Conservation (phyloP, 2,888 invertebrate genomes). For the Encarsia formosa region DNA sequence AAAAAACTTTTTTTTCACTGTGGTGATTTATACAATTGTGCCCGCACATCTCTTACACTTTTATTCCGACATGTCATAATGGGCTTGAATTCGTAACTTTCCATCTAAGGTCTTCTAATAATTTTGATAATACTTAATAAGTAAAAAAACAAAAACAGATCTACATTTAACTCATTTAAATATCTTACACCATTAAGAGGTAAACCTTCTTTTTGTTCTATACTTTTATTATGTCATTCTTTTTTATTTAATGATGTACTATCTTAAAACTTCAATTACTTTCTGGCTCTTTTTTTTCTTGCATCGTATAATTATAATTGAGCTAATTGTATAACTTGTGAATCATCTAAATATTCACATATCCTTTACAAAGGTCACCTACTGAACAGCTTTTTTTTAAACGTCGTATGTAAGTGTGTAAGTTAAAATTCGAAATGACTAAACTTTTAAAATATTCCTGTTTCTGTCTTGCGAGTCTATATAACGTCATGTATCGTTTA, state of each 20-base stretch:
- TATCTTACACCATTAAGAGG: constrained; percentile 4
- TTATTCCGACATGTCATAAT: constrained; percentile 15
- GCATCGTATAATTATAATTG: constrained; percentile 22
- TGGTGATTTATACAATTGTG: constrained; percentile 15
- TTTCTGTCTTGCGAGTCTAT: constrained; percentile 5
- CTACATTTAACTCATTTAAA: no score
- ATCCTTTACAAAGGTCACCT: constrained; percentile 18
- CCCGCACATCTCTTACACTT: constrained; percentile 22
- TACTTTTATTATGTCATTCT: constrained; percentile 6
- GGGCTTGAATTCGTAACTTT: constrained; percentile 14
- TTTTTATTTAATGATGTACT: constrained; percentile 8
- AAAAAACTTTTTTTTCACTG: no score
- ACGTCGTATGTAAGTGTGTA: constrained; percentile 8
- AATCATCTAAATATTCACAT: constrained; percentile 25
- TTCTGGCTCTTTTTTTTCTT: constrained; percentile 15
- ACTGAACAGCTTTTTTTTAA: constrained; percentile 16
- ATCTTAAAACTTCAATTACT: constrained; percentile 14
- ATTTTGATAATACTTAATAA: constrained; percentile 3
- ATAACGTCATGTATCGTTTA: constrained; percentile 5
- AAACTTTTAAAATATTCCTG: constrained; percentile 4
- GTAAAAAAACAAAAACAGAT: background rate
- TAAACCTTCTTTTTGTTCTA: constrained; percentile 10
- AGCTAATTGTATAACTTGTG: constrained; percentile 21
- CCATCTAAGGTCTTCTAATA: constrained; percentile 16
- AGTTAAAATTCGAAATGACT: constrained; percentile 6